These are phyloP conservation scores for Capromys pilorides DNA, from an alignment of 2,797 vertebrate species.

Conservation along the genomic window DNA sequence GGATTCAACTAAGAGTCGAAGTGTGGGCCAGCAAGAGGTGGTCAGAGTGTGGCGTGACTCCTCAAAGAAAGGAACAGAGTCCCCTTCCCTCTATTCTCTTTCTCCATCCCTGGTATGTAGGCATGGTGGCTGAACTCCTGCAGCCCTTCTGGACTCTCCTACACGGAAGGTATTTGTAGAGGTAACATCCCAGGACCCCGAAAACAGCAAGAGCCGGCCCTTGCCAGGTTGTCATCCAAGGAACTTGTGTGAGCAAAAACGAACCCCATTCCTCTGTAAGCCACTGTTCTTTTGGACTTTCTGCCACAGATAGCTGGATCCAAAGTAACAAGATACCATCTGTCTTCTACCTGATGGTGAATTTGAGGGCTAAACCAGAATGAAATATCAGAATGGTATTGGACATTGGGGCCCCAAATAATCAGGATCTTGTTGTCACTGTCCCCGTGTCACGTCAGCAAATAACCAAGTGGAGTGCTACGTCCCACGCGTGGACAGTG, in stretches of 20 bases:
- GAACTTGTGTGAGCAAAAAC: neutral
- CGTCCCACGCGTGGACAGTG: neutral
- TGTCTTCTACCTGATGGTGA: neutral
- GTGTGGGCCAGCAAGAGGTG: neutral
- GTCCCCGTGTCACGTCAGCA: neutral
- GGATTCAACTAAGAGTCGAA: neutral
- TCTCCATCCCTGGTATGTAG: neutral
- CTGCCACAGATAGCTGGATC: constrained; percentile 8
- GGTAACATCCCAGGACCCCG: neutral
- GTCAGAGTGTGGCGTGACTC: neutral
- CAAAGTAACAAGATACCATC: constrained; percentile 19
- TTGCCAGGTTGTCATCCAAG: neutral
- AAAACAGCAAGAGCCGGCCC: neutral
- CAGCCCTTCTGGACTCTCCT: neutral
- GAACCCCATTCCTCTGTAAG: neutral
- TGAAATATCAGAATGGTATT: neutral
- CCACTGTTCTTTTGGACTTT: neutral
- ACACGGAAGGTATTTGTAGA: neutral
- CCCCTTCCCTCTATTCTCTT: neutral
- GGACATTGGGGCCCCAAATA: constrained; percentile 36
- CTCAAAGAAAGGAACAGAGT: neutral
- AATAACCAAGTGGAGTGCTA: neutral
- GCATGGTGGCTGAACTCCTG: neutral
- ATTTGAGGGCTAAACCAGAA: constrained; percentile 3
- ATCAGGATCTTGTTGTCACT: neutral